Base-by-base conservation (phyloP, 2,888 invertebrate genomes). In the Calameuta filiformis region DNA sequence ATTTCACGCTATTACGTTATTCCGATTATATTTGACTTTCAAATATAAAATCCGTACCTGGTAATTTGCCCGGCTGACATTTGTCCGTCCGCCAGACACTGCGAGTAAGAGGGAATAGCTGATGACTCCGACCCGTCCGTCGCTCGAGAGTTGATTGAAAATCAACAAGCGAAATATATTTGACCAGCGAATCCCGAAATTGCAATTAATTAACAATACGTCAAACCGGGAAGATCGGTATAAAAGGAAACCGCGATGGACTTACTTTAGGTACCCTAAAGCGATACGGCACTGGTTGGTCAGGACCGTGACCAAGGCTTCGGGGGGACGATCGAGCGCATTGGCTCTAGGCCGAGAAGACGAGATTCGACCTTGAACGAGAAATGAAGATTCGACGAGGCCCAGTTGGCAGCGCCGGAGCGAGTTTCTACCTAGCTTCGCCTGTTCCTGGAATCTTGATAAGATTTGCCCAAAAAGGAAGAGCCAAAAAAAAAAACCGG, bases 21-120 rank as follows among this genome's bases (percentile, higher is more conserved):
- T 71, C 33, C 71, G 30, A 71, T 71, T 71, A 33, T 23, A 71
- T 71, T 71, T 71, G 71, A 71, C 31, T 71, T 71, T 71, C 71
- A 71, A 71, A 71, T 15, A 3, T 35, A 35, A 71, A 71, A 31
- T 11, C 15, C 31, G 71, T 30, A 2, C 6, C 71, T 31, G 71
- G 23, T 56, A 23, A 56, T 56, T 56, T 23, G 56, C 23, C 23
- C 56, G 56, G 56, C 23, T 56, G 56, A 56, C 56, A 23, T 56
- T 56, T 23, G 9, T 23, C 23, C 9, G 23, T 23, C 23, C 23
- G 56, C 23, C 56, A 2, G 56, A 56, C 23, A 12, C 9, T 56
- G 56, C 15, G 9, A 23, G 23, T 56, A 56, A 9, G 23, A 56
- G 56, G 56, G 56, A 56, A 56, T 9, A 9, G 56, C 56, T 9